Evolutionary conservation across 1,140 invertebrate species (phyloP), one percentile per base, ranked within the genome.

Genomic region (Saccostrea echinata): DNA sequence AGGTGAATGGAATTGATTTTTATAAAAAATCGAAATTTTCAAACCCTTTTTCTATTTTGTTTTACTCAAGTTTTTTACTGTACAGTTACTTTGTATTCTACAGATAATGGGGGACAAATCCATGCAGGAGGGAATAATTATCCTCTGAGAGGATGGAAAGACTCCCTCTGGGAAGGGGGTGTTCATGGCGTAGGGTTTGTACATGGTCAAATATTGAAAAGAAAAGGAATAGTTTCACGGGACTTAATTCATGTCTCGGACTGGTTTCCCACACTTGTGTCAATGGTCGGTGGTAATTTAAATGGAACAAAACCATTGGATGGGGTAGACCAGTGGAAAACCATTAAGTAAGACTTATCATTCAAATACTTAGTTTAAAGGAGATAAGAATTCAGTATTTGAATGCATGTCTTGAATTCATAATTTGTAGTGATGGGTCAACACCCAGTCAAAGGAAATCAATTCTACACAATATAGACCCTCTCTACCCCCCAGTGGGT

Each of bases 151-250:
- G 96, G 96, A 30, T 94, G 93, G 90, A 96, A 96, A 89, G 93
- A 91, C 27, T 94, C 95, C 1, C 86, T 96, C 51, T 96, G 95
- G 95, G 96, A 96, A 90, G 96, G 96, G 51, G 96, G 95, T 8
- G 94, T 94, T 33, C 90, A 92, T 76, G 95, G 92, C n/a, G 91
- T 93, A 6, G 94, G 94, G 18, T 95, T 95, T 91, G 92, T 95
- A 0, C 92, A 94, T 81, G 91, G 93, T 68, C 84, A 90, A 4
- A 86, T 93, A 8, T 55, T 95, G 18, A 81, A 89, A 43, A 90
- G 91, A 1, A 89, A 86, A 83, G 91, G 92, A 4, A 68, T 43
- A 0, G 84, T 91, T 9, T 88, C 88, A 30, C 43, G 80, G 27
- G 92, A 91, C 52, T 87, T 94, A 51, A 93, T 94, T 57, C 94